Evolutionary conservation across 2,113 vertebrate genomes (phyloP).

Genomic region (Dipodomys stephensi): DNA sequence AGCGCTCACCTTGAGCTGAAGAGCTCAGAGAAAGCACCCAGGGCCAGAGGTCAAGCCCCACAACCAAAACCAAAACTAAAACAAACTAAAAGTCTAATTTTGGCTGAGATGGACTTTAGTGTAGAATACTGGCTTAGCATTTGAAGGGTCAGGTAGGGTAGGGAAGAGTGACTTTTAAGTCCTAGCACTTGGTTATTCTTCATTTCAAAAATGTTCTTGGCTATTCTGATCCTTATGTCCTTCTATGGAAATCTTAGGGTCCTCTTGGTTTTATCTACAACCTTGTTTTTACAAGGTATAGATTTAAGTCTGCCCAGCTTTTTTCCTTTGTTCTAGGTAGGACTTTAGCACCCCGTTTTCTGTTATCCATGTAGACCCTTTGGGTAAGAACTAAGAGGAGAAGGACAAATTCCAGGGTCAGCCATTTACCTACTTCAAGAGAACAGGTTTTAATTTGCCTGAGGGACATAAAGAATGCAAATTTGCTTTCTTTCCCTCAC

Average conservation of each 20-base stretch:
- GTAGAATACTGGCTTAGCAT: not conserved
- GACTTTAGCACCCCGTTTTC: not conserved
- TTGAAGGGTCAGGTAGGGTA: not conserved
- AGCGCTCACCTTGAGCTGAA: too few species aligned
- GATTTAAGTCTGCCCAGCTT: fast-evolving
- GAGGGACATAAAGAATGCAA: not conserved
- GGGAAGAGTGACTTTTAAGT: not conserved
- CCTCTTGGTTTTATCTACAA: not conserved
- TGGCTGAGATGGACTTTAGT: not conserved
- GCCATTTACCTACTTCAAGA: not conserved
- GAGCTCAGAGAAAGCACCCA: too few species aligned
- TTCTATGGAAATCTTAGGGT: not conserved
- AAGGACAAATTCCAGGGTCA: not conserved
- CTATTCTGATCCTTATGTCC: not conserved
- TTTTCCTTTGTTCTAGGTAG: not conserved
- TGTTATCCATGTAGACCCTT: not conserved
- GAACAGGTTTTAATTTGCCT: constrained; percentile 1
- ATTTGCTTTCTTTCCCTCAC: not conserved
- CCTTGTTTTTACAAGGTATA: not conserved
- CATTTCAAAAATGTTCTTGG: not conserved
- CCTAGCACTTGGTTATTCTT: not conserved
- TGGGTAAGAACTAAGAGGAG: not conserved
- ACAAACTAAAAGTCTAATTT: not conserved
- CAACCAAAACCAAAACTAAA: too few species aligned
- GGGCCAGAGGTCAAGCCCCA: too few species aligned